Evolutionary conservation across 2,797 vertebrate genomes (phyloP), one percentile per base, ranked within the genome.

Genomic region (Nannoperca australis): DNA sequence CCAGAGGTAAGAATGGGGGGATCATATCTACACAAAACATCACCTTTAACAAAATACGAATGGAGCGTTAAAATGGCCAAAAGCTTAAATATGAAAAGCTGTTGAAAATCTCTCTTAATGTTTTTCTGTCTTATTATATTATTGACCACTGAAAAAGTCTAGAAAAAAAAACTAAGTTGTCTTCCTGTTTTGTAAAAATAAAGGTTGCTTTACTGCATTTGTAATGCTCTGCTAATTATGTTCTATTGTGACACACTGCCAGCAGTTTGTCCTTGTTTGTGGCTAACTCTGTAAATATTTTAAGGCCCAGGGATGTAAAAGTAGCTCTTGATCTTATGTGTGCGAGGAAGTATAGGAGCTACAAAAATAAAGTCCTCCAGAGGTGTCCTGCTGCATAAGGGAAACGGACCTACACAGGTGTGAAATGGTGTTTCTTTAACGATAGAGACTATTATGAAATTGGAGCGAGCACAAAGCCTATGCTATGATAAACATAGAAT

Each of bases 1-100:
- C 96, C 98, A 99, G 97, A 98, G 98, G 98, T 99, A 96, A 97
- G 97, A 84, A 84, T 40, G 60, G 73, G 24, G 70, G 85, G 70
- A 89, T 88, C 85, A 76, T 82, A 86, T 90, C 84, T 84, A 76
- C 81, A 84, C 73, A 83, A 64, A 73, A 86, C 72, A 91, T 73
- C 70, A 45, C 78, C 27, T 79, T 79, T 59, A 4, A 83, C 2
- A 40, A 73, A 78, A 63, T 10, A 78, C 68, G 63, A 72, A 85
- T 71, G 58, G 34, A 78, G 70, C 66, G 67, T 66, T 88, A 42
- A 91, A 90, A 89, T 82, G 77, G 68, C 76, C 75, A 82, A 66
- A 85, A 82, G 79, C 79, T 82, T 85, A 78, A 83, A 90, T 82
- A 88, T 82, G 78, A 67, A 49, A 78, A 62, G 40, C 34, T 59